Percentiles rank a stretch among this genome's conserved stretches.
These are phyloP conservation scores for Chiloscyllium punctatum DNA, from an alignment of 2,797 vertebrate genomes.

Conservation along the genomic window DNA sequence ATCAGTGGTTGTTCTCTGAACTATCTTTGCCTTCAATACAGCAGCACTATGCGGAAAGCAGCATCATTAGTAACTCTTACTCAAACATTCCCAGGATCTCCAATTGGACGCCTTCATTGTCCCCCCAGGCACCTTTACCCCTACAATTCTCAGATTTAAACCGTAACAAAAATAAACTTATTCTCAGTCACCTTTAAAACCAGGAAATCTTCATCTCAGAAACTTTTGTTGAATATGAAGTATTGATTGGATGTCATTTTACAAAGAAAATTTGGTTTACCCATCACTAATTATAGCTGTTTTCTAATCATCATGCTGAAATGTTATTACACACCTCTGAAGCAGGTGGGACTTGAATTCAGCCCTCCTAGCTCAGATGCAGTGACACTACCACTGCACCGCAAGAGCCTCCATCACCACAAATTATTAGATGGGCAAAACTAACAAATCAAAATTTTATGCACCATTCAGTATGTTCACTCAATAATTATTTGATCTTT, in stretches of 20 bases:
- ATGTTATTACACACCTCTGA: too few species aligned
- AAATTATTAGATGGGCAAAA: not conserved
- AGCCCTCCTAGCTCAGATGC: too few species aligned
- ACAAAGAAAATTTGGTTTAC: not conserved
- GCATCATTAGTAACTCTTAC: not conserved
- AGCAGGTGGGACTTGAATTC: too few species aligned
- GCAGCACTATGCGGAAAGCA: not conserved
- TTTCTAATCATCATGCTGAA: too few species aligned
- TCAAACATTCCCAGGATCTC: not conserved
- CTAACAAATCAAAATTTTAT: not conserved
- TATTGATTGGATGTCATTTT: not conserved
- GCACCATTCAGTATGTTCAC: too few species aligned
- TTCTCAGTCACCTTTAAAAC: not conserved
- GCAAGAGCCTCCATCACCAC: too few species aligned
- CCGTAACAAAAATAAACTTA: not conserved
- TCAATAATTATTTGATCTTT: not conserved
- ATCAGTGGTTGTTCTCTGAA: not conserved
- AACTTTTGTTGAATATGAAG: not conserved
- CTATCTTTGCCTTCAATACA: not conserved
- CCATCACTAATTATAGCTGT: not conserved
- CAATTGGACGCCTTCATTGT: not conserved
- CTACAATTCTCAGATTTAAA: too few species aligned
- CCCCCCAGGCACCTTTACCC: not conserved
- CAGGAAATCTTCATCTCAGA: not conserved
- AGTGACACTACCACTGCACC: too few species aligned